These are phyloP conservation scores for Hirtodrosophila cameraria DNA, from an alignment of 2,888 invertebrate genomes.

Conservation along the genomic window DNA sequence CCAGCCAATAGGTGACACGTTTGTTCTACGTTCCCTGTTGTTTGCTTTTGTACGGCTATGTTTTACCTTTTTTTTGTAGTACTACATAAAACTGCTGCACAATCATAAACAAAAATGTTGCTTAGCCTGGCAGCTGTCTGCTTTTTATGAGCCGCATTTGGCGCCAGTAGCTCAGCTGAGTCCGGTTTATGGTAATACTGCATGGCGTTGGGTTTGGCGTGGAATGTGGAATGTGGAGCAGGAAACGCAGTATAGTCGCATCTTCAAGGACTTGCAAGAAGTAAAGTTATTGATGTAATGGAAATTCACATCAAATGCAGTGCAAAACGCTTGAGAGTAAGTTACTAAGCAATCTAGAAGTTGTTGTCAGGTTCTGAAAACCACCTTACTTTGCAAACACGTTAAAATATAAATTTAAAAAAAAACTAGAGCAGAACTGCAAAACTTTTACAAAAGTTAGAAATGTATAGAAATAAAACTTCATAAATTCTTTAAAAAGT, in stretches of 20 bases:
- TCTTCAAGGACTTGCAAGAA: neutral
- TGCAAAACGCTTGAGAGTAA: constrained; percentile 5
- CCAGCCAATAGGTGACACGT: constrained; percentile 49
- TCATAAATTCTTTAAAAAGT: no score
- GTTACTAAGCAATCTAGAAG: constrained; percentile 4
- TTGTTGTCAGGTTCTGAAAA: constrained; percentile 1
- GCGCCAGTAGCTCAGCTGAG: constrained; percentile 40
- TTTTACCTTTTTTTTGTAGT: constrained; percentile 18
- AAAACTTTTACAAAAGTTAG: neutral
- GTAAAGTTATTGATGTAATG: constrained; percentile 40
- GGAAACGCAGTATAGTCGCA: neutral
- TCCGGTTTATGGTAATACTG: constrained; percentile 32
- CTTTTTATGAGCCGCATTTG: constrained; percentile 41
- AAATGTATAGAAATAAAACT: neutral
- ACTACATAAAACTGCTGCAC: constrained; percentile 45
- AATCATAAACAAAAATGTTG: constrained; percentile 67
- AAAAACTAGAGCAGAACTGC: no score
- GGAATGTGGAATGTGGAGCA: no score
- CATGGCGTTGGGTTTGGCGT: no score
- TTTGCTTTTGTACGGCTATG: constrained; percentile 23
- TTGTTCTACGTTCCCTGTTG: constrained; percentile 15
- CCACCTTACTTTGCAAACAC: neutral
- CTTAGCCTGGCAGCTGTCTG: constrained; percentile 68
- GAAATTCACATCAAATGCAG: constrained; percentile 59
- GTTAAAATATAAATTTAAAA: no score